Base-by-base conservation (phyloP, 2,888 invertebrate genomes). In the Himalopsyche japonica region DNA sequence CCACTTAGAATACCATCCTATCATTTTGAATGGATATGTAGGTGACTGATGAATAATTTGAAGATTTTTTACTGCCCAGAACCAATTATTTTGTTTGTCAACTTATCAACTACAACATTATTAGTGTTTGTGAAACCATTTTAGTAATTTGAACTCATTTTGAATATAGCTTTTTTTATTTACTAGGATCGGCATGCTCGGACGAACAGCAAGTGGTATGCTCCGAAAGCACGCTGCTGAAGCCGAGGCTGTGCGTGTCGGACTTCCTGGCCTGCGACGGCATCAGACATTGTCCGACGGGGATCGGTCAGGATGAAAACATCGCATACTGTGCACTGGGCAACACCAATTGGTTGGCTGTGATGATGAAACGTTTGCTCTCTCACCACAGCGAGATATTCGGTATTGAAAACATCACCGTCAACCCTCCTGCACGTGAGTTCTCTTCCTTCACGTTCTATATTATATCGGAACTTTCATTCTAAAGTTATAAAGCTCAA, bases 241-340 rank as follows among this genome's bases (percentile, higher is more conserved):
- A 80, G 37, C 84, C 82, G 3, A 30, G 83, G 86, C 91, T 95
- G 76, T 95, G 95, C 90, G 93, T 95, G 82, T 94, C 95, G 0
- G 93, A 94, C 80, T 93, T 94, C 88, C 90, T 95, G 86, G 92
- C 94, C 24, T 95, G 95, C 89, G 95, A 95, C 87, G 95, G 95
- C 12, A 92, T 94, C 30, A 91, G 92, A 1, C 94, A 95, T 88
- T 95, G 95, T 87, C 95, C 95, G 0, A 93, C 93, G 0, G 94
- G 94, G 5, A 94, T 94, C 85, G 93, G 93, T 86, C 93, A 93
- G 87, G 93, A 93, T 48, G 87, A 87, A 64, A 37, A 70, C 20
- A 34, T 7, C 1, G 18, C 18, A 18, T 18, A 81, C 18, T 87
- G 87, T 49, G 37, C 27, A 1, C 12, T 18, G 8, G 49, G 76